Evolutionary conservation across 2,888 invertebrate genomes (phyloP), one percentile per base, ranked within the genome.

Genomic region (Patella depressa): DNA sequence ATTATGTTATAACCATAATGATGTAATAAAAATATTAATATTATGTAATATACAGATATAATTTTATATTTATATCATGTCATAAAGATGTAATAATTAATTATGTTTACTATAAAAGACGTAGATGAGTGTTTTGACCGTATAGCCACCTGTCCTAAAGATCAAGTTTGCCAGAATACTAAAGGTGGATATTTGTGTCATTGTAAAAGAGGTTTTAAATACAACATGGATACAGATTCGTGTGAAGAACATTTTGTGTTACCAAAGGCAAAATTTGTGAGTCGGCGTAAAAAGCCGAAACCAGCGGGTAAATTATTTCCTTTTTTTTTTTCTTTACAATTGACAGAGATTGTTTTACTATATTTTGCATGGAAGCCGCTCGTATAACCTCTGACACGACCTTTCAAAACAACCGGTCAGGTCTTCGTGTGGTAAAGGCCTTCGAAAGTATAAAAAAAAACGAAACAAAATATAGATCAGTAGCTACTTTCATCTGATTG

Each of bases 121-220:
- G 65, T 65, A 11, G 65, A 65, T 65, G 65, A 65, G 2, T 65
- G 65, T 65, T 65, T 65, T 65, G 24, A 19, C 14, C 19, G 24
- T 11, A 2, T 3, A 19, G 65, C 65, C 14, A 24, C 65, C 19
- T 65, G 65, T 24, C 65, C 65, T 65, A 65, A 14, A 24, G 24
- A 65, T 65, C 19, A 65, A 5, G 12, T 65, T 19, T 65, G 65
- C 9, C 11, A 24, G 19, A 65, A 65, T 24, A 65, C 65, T 14
- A n/a, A 65, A 24, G 65, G 65, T 4, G 19, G 19, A 11, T 65
- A 65, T 65, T 65, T 65, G 19, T 65, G 65, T 14, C 65, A 65
- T 65, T 65, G 65, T 65, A 65, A 65, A 65, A 19, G 65, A 12
- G 65, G 65, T 14, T 65, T 12, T 65, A 65, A 65, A 65, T 65